Percentiles rank a stretch among this genome's conserved stretches.
phyloP scores from a whole-genome alignment of 2,113 vertebrate species.

The Tursiops truncatus region DNA sequence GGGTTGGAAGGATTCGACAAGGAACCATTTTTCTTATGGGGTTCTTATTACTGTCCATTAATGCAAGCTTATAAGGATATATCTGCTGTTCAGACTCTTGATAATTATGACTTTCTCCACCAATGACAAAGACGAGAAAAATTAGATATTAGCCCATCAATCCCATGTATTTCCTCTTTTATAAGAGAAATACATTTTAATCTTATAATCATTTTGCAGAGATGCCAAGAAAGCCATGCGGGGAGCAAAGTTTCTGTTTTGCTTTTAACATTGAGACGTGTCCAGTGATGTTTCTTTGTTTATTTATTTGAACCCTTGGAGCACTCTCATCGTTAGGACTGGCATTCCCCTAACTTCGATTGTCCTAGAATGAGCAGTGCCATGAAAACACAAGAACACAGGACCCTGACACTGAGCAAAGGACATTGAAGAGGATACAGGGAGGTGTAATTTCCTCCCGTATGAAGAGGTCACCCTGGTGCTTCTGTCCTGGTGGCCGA shows the following conservation, averaged over 20 bases:
- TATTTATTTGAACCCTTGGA: constrained; percentile 25
- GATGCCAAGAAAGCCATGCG: neutral
- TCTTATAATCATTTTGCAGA: neutral
- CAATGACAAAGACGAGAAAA: fast-evolving
- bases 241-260: neutral
- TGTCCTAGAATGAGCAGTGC: constrained; percentile 7
- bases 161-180: no score
- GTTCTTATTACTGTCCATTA: neutral
- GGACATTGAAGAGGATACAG: neutral
- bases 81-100: neutral
- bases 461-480: no score
- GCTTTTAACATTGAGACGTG: neutral
- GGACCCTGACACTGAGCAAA: neutral
- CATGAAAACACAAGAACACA: neutral
- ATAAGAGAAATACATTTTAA: neutral
- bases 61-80: neutral
- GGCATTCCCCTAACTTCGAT: neutral
- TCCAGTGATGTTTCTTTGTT: neutral
- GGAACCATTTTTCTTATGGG: no score
- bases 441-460: no score
- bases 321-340: neutral
- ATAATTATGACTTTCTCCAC: neutral
- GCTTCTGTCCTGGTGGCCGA: neutral
- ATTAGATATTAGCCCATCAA: neutral
- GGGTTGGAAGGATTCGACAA: neutral